Evolutionary conservation across 2,888 invertebrate species (phyloP).

Genomic region (Mimumesa dahlbomi): DNA sequence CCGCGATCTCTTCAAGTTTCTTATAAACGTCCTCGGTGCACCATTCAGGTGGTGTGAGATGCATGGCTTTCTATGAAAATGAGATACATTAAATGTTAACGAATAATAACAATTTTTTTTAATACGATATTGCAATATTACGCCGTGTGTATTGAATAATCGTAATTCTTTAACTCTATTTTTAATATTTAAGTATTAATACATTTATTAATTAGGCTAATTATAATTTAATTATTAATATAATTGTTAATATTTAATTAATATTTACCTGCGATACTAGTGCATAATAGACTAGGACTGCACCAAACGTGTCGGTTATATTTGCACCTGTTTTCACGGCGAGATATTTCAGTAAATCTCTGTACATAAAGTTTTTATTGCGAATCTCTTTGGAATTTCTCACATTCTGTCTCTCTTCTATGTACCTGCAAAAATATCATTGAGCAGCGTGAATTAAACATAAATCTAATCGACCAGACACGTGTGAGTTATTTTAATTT

Average conservation of each 20-base stretch:
- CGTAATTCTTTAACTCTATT: too few relatives aligned
- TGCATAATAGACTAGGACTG: conserved; percentile 28
- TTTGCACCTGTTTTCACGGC: conserved; percentile 45
- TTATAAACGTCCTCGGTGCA: conserved; percentile 44
- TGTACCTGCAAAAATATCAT: conserved; percentile 38
- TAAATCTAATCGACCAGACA: too few relatives aligned
- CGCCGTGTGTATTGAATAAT: too few relatives aligned
- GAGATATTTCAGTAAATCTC: conserved; percentile 39
- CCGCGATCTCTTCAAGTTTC: conserved; percentile 14
- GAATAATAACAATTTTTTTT: background rate
- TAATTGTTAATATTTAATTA: background rate
- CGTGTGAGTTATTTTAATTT: background rate
- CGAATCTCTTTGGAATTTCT: conserved; percentile 11
- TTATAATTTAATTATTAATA: too few relatives aligned
- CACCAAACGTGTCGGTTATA: background rate
- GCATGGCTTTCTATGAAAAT: conserved; percentile 50
- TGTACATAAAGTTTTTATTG: conserved; percentile 8
- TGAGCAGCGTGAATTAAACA: too few relatives aligned
- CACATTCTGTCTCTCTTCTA: conserved; percentile 18
- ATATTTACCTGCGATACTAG: conserved; percentile 57
- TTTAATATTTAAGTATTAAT: too few relatives aligned
- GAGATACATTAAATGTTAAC: background rate
- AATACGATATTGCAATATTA: background rate
- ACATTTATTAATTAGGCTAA: too few relatives aligned
- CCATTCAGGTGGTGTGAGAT: conserved; percentile 56